Evolutionary conservation across 2,113 vertebrate species (phyloP).

Genomic region (Piprites chloris): DNA sequence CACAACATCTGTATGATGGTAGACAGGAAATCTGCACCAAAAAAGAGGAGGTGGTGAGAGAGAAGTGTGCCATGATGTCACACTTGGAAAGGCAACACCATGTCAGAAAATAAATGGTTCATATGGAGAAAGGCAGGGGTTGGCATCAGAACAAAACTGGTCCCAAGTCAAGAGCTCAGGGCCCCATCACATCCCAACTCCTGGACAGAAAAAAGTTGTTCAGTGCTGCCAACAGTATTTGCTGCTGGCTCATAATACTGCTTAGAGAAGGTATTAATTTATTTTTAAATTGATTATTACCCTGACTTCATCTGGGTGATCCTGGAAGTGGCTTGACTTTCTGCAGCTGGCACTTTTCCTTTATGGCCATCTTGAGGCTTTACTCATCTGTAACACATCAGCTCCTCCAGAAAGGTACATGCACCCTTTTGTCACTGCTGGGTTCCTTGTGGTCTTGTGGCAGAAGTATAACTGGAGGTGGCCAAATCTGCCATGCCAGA

Average conservation of each 20-base stretch:
- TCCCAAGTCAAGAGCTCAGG: background rate
- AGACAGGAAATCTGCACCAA: background rate
- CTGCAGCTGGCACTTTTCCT: fast-evolving
- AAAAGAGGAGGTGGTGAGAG: background rate
- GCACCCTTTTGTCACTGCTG: fast-evolving
- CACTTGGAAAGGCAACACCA: background rate
- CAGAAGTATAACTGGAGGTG: background rate
- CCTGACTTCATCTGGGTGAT: background rate
- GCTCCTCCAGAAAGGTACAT: background rate
- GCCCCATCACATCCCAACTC: fast-evolving
- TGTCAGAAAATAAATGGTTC: background rate
- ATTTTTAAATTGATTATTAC: background rate
- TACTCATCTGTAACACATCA: background rate
- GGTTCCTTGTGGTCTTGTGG: background rate
- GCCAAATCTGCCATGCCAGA: fast-evolving
- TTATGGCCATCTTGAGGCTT: background rate
- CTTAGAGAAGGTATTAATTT: background rate
- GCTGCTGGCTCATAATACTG: background rate
- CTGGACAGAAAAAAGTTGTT: background rate
- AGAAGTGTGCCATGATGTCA: fast-evolving
- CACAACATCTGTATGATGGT: background rate
- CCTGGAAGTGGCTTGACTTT: background rate
- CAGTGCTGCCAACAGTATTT: background rate
- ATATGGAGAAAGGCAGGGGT: background rate
- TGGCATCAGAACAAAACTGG: background rate